These are phyloP conservation scores for Neostethus bicornis DNA, from an alignment of 2,797 vertebrate genomes.

Conservation along the genomic window DNA sequence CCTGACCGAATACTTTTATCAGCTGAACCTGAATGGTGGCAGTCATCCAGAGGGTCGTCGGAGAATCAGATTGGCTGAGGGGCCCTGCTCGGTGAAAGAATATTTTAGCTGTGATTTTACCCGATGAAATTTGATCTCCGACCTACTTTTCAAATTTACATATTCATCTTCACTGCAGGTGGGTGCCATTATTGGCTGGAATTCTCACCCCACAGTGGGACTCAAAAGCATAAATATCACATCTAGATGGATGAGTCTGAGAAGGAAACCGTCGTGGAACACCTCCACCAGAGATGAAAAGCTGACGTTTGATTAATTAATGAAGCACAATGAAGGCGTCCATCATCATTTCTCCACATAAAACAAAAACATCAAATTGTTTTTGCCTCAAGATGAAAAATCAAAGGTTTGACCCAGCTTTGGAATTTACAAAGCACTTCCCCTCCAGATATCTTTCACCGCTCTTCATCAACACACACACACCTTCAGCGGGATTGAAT, in stretches of 20 bases:
- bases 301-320: slow-evolving; percentile 66
- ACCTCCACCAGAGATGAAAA: slow-evolving; percentile 63
- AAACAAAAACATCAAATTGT: slow-evolving; percentile 31
- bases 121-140: slow-evolving; percentile 73
- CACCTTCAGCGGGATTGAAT: slow-evolving; percentile 32
- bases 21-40: slow-evolving; percentile 50
- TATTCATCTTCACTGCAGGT: slow-evolving; percentile 75
- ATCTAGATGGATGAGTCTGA: slow-evolving; percentile 49
- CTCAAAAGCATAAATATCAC: slow-evolving; percentile 72
- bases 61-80: slow-evolving; percentile 60
- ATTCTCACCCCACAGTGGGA: slow-evolving; percentile 62
- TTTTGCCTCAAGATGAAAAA: slow-evolving; percentile 29
- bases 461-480: slow-evolving; percentile 20
- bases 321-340: slow-evolving; percentile 49
- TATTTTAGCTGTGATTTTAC: slow-evolving; percentile 64
- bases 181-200: slow-evolving; percentile 69
- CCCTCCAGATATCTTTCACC: slow-evolving; percentile 23
- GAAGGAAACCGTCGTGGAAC: slow-evolving; percentile 51
- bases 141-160: slow-evolving; percentile 75
- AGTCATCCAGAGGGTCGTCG: slow-evolving; percentile 54
- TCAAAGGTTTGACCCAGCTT: slow-evolving; percentile 52
- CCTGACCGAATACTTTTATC: slow-evolving; percentile 51
- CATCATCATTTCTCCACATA: slow-evolving; percentile 34
- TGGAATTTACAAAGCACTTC: slow-evolving; percentile 20
- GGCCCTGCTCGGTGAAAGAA: slow-evolving; percentile 53